A percentile compares a stretch with the other conserved stretches of the same genome.
Evolutionary conservation across 2,113 vertebrate species (phyloP).

Genomic region (Sinocyclocheilus anophthalmus): DNA sequence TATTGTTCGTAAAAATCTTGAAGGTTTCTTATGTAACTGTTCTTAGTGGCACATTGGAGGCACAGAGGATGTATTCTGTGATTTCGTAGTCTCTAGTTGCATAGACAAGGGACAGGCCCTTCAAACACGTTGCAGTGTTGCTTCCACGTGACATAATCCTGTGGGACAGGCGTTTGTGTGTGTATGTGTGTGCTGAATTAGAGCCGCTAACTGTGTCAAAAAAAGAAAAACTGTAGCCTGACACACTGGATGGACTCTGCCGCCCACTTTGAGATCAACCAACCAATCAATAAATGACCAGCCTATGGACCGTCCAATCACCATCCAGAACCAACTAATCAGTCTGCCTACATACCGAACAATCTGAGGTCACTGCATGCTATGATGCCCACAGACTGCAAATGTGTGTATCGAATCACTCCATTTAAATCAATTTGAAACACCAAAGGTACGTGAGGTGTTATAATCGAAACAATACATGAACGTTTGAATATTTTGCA

Average conservation of each 20-base stretch:
- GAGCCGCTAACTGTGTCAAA: background rate
- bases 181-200: background rate
- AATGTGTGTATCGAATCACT: background rate
- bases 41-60: background rate
- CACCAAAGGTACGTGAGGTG: background rate
- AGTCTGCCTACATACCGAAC: background rate
- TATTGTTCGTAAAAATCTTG: background rate
- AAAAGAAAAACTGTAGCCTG: slow-evolving; percentile 26
- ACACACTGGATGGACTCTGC: background rate
- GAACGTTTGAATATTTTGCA: slow-evolving; percentile 2
- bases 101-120: slow-evolving; percentile 15
- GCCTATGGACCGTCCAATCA: slow-evolving; percentile 22
- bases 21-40: background rate
- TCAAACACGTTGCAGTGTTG: slow-evolving; percentile 31
- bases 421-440: background rate
- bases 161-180: slow-evolving; percentile 49
- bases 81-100: background rate
- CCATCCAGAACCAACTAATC: slow-evolving; percentile 16
- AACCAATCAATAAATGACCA: slow-evolving; percentile 35
- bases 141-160: slow-evolving; percentile 57
- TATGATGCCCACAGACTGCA: background rate
- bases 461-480: background rate
- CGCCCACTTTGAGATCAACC: slow-evolving; percentile 2
- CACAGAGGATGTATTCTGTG: background rate
- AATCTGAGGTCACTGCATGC: slow-evolving; percentile 30